Base-by-base conservation (phyloP, 2,888 invertebrate genomes). In the Netelia inedita region DNA sequence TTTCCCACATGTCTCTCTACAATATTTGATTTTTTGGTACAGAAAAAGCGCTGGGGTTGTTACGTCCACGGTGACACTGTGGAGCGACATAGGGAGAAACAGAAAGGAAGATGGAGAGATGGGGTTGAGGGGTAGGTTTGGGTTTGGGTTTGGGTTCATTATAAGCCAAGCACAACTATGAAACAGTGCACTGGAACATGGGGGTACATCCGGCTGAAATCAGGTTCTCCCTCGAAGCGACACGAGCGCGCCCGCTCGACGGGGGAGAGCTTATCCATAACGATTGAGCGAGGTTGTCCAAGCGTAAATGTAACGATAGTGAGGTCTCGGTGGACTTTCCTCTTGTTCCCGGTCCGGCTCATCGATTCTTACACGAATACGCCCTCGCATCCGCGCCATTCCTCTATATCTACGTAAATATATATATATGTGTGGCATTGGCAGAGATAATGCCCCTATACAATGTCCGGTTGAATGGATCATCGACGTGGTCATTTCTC, bases 251-350 rank as follows among this genome's bases (percentile, higher is more conserved):
- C 11, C n/a, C 61, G n/a, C 10, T 23, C 55, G 23, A 55, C n/a
- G 53, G 35, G 65, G 41, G 73, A 21, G 88, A 89, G 90, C 90
- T 92, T 91, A 92, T 91, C 92, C 91, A 89, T 89, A 89, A 89
- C 91, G 91, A 92, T 92, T 92, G 89, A 91, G 90, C 90, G 88
- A 87, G 90, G 87, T 89, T 90, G 91, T 88, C 91, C 92, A 89
- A 92, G 92, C 92, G 93, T 92, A 89, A 93, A 92, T 92, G 90
- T 92, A 91, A 92, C 92, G 92, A 93, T 93, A 93, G 92, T 92
- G 90, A 88, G 66, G 79, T 66, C 82, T 80, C 78, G 88, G 89
- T 89, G 89, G 87, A 88, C 86, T 86, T 87, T 83, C 85, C 87
- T 82, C 83, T 82, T 76, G 74, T 82, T 81, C 75, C 79, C 72